These are phyloP conservation scores for Pyxicephalus adspersus DNA, from an alignment of 2,113 vertebrate genomes.

Conservation along the genomic window DNA sequence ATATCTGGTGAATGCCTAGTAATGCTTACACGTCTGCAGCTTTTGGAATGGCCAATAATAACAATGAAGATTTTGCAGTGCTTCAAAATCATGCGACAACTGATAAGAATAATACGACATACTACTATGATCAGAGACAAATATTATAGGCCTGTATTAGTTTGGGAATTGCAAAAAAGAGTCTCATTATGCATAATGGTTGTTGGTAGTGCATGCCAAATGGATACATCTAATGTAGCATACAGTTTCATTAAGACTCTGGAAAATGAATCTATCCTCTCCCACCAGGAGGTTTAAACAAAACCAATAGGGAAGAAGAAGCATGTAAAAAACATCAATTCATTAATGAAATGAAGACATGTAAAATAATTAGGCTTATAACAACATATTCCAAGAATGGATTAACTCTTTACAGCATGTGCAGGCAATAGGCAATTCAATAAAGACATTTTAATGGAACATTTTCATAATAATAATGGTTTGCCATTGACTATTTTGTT, in stretches of 20 bases:
- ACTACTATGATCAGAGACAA: conserved; percentile 61
- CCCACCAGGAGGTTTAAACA: conserved; percentile 83
- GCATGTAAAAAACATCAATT: conserved; percentile 73
- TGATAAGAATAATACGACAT: conserved; percentile 54
- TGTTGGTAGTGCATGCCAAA: conserved; percentile 79
- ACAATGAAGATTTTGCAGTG: background rate
- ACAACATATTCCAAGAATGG: conserved; percentile 70
- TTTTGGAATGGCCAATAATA: background rate
- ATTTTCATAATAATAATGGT: background rate
- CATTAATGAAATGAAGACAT: conserved; percentile 80
- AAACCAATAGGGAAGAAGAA: conserved; percentile 80
- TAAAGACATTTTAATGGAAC: background rate
- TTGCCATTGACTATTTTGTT: background rate
- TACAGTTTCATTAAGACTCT: conserved; percentile 83
- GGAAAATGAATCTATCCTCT: conserved; percentile 79
- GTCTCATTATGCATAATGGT: conserved; percentile 79
- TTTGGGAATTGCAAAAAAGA: conserved; percentile 75
- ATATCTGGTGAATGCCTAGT: too few relatives aligned
- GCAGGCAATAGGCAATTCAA: conserved; percentile 36
- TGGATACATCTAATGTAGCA: conserved; percentile 84
- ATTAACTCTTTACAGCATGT: conserved; percentile 70
- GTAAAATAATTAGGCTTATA: conserved; percentile 78
- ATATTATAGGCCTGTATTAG: conserved; percentile 64
- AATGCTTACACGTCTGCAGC: too few relatives aligned
- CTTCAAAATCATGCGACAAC: conserved; percentile 42